Conservation (phyloP, 2,113 vertebrate genomes). For the Rhipidura dahli region DNA sequence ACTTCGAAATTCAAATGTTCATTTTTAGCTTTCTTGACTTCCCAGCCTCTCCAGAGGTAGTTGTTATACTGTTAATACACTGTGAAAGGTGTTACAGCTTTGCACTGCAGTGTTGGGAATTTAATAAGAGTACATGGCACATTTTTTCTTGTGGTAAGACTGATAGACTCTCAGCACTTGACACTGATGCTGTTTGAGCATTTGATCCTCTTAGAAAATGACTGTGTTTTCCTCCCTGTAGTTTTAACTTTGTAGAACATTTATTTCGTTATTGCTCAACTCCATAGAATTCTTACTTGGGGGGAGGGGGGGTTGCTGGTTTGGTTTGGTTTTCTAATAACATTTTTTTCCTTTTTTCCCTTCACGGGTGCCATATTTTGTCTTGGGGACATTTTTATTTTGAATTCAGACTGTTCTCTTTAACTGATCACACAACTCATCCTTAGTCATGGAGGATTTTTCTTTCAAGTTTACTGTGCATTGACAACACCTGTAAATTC, state of each 20-base stretch:
- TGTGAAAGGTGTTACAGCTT: neutral
- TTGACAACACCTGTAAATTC: slow-evolving; percentile 24
- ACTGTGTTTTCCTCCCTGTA: neutral
- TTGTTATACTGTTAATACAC: neutral
- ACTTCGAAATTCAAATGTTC: neutral
- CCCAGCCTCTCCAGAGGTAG: neutral
- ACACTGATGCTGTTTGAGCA: neutral
- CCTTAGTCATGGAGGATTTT: neutral
- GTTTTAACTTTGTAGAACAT: neutral
- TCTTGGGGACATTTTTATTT: neutral
- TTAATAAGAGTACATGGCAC: neutral
- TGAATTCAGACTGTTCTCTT: neutral
- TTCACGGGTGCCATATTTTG: neutral
- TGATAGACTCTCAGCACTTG: neutral
- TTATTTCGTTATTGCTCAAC: neutral
- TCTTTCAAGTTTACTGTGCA: neutral
- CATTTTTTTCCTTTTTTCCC: neutral
- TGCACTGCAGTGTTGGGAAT: neutral
- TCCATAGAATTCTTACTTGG: neutral
- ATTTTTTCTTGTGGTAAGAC: neutral
- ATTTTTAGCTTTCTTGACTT: neutral
- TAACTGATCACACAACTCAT: neutral
- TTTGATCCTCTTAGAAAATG: neutral
- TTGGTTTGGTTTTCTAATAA: neutral
- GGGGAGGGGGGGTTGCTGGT: fast-evolving